Conservation (phyloP, 2,888 invertebrate species). For the Yponomeuta sedellus region DNA sequence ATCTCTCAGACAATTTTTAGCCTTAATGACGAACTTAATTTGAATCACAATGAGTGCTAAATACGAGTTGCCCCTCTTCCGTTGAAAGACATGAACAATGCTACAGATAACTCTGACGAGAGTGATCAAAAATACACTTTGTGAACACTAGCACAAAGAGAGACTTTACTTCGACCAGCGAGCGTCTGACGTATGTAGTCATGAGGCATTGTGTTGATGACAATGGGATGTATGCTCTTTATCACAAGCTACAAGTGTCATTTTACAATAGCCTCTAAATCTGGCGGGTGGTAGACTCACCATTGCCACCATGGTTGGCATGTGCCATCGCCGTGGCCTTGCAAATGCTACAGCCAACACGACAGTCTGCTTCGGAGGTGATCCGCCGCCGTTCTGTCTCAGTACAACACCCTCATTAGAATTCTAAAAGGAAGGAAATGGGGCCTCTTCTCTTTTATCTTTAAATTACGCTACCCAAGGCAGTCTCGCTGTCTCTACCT, state of each 20-base stretch:
- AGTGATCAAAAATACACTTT: background rate
- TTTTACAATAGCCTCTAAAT: background rate
- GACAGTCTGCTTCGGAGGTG: background rate
- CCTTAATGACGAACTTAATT: background rate
- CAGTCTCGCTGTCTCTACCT: too few species aligned
- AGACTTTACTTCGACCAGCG: too few species aligned
- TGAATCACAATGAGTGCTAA: background rate
- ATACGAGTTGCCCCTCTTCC: background rate
- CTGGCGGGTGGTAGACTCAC: slow-evolving; percentile 44
- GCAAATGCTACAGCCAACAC: slow-evolving; percentile 44
- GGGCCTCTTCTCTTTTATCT: background rate
- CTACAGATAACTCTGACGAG: background rate
- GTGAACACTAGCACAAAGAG: too few species aligned
- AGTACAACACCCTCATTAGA: background rate
- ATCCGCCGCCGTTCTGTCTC: background rate
- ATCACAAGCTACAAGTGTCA: background rate
- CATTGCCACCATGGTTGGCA: slow-evolving; percentile 49
- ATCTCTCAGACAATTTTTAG: background rate
- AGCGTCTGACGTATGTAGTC: background rate
- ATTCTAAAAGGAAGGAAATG: background rate
- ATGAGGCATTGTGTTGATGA: background rate
- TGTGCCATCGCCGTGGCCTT: slow-evolving; percentile 54
- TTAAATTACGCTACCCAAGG: too few species aligned
- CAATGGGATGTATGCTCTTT: background rate
- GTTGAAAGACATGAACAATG: background rate